Evolutionary conservation across 2,888 invertebrate species (phyloP), one percentile per base, ranked within the genome.

Genomic region (Oxystoma pomonae): DNA sequence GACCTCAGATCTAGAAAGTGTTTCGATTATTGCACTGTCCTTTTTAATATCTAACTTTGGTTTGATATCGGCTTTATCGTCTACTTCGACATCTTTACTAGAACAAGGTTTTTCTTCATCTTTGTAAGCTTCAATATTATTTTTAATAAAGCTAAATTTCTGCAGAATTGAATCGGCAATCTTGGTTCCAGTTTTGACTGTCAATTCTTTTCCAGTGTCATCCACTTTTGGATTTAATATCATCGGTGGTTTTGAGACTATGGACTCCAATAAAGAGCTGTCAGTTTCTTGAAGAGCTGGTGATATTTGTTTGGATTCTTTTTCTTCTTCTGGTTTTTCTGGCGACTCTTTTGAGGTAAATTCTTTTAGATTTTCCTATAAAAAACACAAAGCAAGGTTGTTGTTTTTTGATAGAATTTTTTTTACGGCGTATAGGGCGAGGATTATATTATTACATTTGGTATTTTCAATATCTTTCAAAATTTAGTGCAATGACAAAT

Each of bases 201-300:
- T 74, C 58, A 79, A 75, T 65, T 80, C 78, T 63, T 77, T 75
- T 20, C 76, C 73, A 57, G 78, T 79, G 64, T 79, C 76, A 50
- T 74, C 72, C 12, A 74, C 56, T 67, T 77, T 78, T 1, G 73
- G 75, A 60, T 72, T 67, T 1, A 69, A 63, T 12, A 67, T 58
- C 56, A 75, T 70, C 55, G 74, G 72, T 3, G 76, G 75, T 59
- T 75, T 71, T 0, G 76, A 70, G 61, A 76, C 77, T 56, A 79
- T 77, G 22, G 75, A 75, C 65, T 79, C 78, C 20, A 80, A 68
- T 17, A 80, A 69, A 1, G 76, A 70, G 58, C 76, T 78, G 65
- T 80, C 79, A 0, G 77, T 78, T 72, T 79, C 79, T 69, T 79
- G 79, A 55, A 80, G 70, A 17, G 79, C 80, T 0, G 80, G 78